A percentile compares a stretch with the other conserved stretches of the same genome.
These are phyloP conservation scores for Neodiprion pinetum DNA, from an alignment of 1,140 invertebrate genomes.

Conservation along the genomic window DNA sequence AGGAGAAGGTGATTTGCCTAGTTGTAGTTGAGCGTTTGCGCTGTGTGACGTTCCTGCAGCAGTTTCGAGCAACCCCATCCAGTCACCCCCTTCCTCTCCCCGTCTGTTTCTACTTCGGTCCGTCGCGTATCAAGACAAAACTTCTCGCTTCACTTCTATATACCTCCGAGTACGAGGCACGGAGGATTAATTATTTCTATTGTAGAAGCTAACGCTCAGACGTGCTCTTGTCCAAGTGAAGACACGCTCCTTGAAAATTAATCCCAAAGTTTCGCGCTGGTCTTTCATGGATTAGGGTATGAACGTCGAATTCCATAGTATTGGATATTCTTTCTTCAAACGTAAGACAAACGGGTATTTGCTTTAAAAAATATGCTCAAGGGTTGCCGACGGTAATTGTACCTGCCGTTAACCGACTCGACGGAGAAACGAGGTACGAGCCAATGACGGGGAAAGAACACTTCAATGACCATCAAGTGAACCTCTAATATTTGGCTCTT, in stretches of 20 bases:
- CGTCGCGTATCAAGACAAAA: not conserved
- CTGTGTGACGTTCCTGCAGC: too few relatives aligned
- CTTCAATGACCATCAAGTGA: not conserved
- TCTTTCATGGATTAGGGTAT: too few relatives aligned
- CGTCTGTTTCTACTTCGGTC: not conserved
- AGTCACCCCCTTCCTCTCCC: not conserved
- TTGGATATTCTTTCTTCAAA: too few relatives aligned
- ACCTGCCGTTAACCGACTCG: constrained; percentile 22
- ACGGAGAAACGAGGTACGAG: constrained; percentile 30
- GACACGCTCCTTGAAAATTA: not conserved
- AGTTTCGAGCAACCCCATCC: too few relatives aligned
- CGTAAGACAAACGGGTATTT: too few relatives aligned
- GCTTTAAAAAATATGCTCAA: too few relatives aligned
- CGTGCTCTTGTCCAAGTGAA: not conserved
- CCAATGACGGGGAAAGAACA: not conserved
- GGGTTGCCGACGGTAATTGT: too few relatives aligned
- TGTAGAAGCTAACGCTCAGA: not conserved
- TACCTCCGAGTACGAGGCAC: not conserved
- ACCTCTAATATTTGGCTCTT: not conserved
- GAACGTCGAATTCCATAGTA: too few relatives aligned
- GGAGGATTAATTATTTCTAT: not conserved
- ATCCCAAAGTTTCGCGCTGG: not conserved
- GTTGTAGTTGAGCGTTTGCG: not conserved
- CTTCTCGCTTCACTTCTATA: not conserved
- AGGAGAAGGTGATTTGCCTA: not conserved